Evolutionary conservation across 1,140 invertebrate genomes (phyloP).

Genomic region (Mizuhopecten yessoensis): DNA sequence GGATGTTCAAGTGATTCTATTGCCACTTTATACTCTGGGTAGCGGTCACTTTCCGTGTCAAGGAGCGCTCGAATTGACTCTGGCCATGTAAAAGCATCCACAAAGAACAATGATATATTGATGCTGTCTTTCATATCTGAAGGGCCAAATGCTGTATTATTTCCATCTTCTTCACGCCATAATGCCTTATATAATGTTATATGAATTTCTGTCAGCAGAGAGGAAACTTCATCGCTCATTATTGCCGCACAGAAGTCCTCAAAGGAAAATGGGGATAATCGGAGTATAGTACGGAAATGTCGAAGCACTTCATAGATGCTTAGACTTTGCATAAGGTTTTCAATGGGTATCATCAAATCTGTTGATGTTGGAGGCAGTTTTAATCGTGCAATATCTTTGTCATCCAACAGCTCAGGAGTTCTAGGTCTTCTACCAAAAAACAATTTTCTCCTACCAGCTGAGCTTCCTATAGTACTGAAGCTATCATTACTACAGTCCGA

Average conservation of each 20-base stretch:
- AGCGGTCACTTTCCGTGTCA: constrained; percentile 82
- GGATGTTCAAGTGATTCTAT: constrained; percentile 76
- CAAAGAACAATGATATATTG: constrained; percentile 94
- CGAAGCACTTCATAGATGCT: constrained; percentile 95
- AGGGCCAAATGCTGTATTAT: constrained; percentile 97
- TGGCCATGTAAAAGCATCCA: constrained; percentile 97
- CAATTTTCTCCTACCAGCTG: constrained; percentile 73
- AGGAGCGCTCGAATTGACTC: constrained; percentile 94
- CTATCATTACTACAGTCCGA: constrained; percentile 78
- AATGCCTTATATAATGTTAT: constrained; percentile 95
- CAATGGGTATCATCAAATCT: constrained; percentile 92
- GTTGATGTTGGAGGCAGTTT: constrained; percentile 94
- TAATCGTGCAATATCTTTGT: constrained; percentile 88
- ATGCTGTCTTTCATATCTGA: constrained; percentile 98
- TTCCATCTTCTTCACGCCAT: constrained; percentile 96
- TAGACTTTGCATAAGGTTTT: constrained; percentile 88
- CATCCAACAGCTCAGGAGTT: constrained; percentile 79
- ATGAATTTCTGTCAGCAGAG: constrained; percentile 95
- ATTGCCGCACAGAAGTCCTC: constrained; percentile 98
- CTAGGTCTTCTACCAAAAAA: constrained; percentile 74
- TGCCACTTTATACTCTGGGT: constrained; percentile 87
- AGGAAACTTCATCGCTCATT: constrained; percentile 95
- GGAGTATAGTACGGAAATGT: constrained; percentile 94
- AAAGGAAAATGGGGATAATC: constrained; percentile 96
- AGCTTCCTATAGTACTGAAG: constrained; percentile 77